Conservation (phyloP, 1,140 invertebrate species). For the Drosophila jambulina region DNA sequence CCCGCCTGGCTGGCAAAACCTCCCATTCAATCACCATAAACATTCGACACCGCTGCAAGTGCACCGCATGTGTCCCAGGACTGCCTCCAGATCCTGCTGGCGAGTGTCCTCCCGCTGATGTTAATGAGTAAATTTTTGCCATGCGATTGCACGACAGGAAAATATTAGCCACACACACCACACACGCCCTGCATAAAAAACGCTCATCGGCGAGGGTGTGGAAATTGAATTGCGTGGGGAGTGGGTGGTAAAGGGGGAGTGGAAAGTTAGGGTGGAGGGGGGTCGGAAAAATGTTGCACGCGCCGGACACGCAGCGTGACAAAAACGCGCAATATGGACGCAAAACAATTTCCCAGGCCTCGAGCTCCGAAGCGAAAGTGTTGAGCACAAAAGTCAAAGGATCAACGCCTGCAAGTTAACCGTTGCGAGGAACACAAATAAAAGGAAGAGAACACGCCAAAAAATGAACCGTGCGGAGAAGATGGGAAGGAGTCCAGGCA, state of each 20-base stretch:
- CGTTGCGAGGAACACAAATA: constrained; percentile 25
- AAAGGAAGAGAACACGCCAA: constrained; percentile 18
- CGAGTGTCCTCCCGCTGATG: constrained; percentile 55
- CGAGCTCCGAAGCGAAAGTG: constrained; percentile 56
- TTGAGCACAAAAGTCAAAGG: constrained; percentile 80
- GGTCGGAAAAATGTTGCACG: constrained; percentile 40
- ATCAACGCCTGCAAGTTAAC: constrained; percentile 78
- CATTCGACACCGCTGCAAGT: constrained; percentile 70
- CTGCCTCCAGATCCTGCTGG: constrained; percentile 2
- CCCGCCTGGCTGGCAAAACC: constrained; percentile 9
- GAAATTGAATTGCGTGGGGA: background rate
- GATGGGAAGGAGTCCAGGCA: constrained; percentile 4
- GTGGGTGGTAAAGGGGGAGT: background rate
- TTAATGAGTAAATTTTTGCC: constrained; percentile 76
- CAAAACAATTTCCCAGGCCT: constrained; percentile 75
- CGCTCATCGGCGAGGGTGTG: constrained; percentile 4
- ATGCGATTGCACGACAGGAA: constrained; percentile 67
- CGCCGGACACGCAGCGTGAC: constrained; percentile 74
- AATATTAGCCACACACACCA: constrained; percentile 79
- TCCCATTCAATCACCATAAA: constrained; percentile 69
- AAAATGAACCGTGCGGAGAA: constrained; percentile 22
- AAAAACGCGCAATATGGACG: constrained; percentile 65
- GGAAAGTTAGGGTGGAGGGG: constrained; percentile 1
- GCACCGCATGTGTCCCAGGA: constrained; percentile 71
- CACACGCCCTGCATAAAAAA: constrained; percentile 82